Base-by-base conservation (phyloP, 2,888 invertebrate species). In the Odiellus spinosus region DNA sequence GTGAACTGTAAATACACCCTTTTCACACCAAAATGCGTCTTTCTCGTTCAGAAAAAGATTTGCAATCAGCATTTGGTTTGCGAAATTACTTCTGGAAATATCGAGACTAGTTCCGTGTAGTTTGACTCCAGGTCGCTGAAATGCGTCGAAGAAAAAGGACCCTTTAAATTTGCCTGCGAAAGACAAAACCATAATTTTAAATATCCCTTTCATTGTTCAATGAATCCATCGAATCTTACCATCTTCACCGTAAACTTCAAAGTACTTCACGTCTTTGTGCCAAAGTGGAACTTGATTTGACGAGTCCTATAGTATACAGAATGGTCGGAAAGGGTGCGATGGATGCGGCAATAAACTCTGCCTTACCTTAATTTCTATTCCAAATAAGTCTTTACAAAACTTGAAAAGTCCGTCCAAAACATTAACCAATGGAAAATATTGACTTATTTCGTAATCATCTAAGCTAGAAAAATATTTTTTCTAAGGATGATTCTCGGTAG, bases 211-310 rank as follows among this genome's bases (percentile, higher is more conserved):
- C 49, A 32, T 33, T 14, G 40, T 40, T 33, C 1, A n/a, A 35
- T 4, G 3, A 35, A 14, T 14, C 20, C 35, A 36, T 36, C n/a
- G 35, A 15, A 42, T 42, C 49, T 70, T 70, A 49, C 71, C 73
- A 6, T 76, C 71, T 12, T 73, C 70, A 59, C 90, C 84, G 58
- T 74, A 79, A 10, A 93, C 71, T 59, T 86, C 79, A 63, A 76
- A 90, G 61, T 78, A 85, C 59, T 77, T 76, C 0, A 90, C 88
- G 61, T 85, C 82, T 49, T 78, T 76, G 61, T 90, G 81, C 91
- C 91, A 93, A 0, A 77, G 75, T 44, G 80, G 74, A 0, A 77
- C 75, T 52, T 73, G 73, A 3, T 70, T 62, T 48, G 75, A 51
- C 15, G 59, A 56, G 61, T 82, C 79, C 33, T 77, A 72, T n/a